phyloP scores from a whole-genome alignment of 2,888 invertebrate species.

The Caenorhabditis zanzibari region DNA sequence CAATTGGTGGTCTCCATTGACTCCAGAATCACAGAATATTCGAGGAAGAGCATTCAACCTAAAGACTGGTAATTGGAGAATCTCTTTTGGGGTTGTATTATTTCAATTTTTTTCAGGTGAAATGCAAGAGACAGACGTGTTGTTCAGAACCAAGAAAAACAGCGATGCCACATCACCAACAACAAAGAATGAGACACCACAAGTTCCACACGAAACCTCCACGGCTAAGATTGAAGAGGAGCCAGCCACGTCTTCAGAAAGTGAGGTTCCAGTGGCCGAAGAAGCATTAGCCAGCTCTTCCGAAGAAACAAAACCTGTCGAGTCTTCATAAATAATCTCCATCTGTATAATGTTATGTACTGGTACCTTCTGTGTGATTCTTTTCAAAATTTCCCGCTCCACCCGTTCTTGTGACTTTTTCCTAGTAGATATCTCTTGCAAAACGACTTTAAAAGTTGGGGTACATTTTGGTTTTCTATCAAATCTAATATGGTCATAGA shows the following conservation, averaged over 20 bases:
- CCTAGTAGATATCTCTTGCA: conserved; percentile 17
- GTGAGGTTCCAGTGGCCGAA: conserved; percentile 26
- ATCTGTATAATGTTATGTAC: conserved; percentile 50
- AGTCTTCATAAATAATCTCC: conserved; percentile 21
- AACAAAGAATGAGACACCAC: conserved; percentile 74
- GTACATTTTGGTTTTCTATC: conserved; percentile 16
- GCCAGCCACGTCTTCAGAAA: conserved; percentile 24
- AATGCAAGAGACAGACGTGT: conserved; percentile 77
- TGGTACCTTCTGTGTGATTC: conserved; percentile 49
- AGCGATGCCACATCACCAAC: conserved; percentile 62
- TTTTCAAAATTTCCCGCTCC: conserved; percentile 1
- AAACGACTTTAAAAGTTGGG: conserved; percentile 55
- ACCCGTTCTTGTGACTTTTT: conserved; percentile 14
- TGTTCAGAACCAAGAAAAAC: conserved; percentile 75
- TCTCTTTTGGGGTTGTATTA: not conserved
- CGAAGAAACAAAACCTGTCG: conserved; percentile 39
- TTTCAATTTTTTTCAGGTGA: conserved; percentile 65
- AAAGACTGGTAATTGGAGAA: conserved; percentile 84
- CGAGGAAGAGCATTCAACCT: conserved; percentile 91
- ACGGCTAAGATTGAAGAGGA: conserved; percentile 16
- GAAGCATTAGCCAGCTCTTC: conserved; percentile 39
- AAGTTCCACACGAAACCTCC: conserved; percentile 55
- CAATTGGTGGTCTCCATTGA: conserved; percentile 96
- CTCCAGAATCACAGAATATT: conserved; percentile 88
- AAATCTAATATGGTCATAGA: conserved; percentile 7